Base-by-base conservation (phyloP, 2,888 invertebrate species). In the Rugalucina vietnamica region DNA sequence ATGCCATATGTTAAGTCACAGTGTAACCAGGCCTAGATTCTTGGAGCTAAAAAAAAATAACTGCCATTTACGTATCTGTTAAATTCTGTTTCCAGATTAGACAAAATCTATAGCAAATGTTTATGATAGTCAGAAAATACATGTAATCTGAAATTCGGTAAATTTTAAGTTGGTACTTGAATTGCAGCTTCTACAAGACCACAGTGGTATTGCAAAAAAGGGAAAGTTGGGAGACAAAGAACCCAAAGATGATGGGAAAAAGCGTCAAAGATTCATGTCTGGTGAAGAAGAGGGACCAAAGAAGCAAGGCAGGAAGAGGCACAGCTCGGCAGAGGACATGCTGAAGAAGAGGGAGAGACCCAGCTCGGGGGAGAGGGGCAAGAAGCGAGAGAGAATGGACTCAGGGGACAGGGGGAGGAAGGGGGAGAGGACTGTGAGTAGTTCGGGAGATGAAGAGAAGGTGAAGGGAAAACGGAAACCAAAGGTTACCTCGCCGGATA, bases 251-350 rank as follows among this genome's bases (percentile, higher is more conserved):
- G 77, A 77, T 54, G 81, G 75, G 18, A 83, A 82, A 39, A 85
- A 82, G 65, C 76, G 76, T 60, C 81, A 86, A 36, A 70, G 78
- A 37, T 34, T 54, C 14, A 75, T 72, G 24, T 79, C 79, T 18
- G 85, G 85, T 2, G 81, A 85, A 10, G 54, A 37, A 8, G 76
- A n/a, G n/a, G 34, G 34, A 21, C 4, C 70, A 29, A 80, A 80
- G 74, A 69, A 39, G 24, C 34, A 10, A 10, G n/a, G 29, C 24
- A 72, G 43, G n/a, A 72, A 72, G n/a, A 24, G 72, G 24, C 27
- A 49, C 39, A 34, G 24, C 24, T 72, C 72, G 5, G 39, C 49
- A 49, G 72, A 43, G 14, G 72, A 72, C 29, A 43, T 39, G 43
- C 10, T 24, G 39, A 72, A 72, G 43, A 49, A 72, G 24, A 27